Conservation (phyloP, 2,888 invertebrate genomes). For the Cancer borealis region DNA sequence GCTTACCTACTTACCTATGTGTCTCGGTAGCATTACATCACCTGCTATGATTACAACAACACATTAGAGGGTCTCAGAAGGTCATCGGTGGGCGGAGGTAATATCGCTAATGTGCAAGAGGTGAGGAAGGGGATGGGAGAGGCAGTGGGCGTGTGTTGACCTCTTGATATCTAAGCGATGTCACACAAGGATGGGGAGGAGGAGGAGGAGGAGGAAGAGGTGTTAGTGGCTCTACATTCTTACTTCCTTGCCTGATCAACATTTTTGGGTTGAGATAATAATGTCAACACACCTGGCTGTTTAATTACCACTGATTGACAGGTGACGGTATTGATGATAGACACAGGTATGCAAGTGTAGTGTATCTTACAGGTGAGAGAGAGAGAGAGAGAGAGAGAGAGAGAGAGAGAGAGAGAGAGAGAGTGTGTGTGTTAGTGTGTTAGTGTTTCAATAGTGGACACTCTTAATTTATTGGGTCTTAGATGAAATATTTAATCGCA, state of each 20-base stretch:
- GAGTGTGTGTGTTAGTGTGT: too few species aligned
- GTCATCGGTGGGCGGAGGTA: background rate
- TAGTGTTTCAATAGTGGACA: too few species aligned
- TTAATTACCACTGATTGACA: background rate
- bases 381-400: background rate
- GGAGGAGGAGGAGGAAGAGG: background rate
- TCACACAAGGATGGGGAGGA: background rate
- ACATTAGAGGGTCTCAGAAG: background rate
- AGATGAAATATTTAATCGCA: too few species aligned
- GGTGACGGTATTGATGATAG: background rate
- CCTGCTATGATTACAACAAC: background rate
- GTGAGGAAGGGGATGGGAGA: background rate
- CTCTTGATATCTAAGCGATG: background rate
- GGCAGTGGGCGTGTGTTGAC: background rate
- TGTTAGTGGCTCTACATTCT: background rate
- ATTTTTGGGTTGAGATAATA: too few species aligned
- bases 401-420: constrained; percentile 46
- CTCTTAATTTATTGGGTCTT: too few species aligned
- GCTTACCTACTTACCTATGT: too few species aligned
- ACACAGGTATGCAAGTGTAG: background rate
- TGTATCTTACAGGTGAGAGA: background rate
- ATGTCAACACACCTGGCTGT: background rate
- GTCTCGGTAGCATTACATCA: background rate
- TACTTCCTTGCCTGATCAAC: background rate
- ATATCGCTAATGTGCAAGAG: background rate